Conservation (phyloP, 1,140 invertebrate species). For the Drosophila pallidifrons region DNA sequence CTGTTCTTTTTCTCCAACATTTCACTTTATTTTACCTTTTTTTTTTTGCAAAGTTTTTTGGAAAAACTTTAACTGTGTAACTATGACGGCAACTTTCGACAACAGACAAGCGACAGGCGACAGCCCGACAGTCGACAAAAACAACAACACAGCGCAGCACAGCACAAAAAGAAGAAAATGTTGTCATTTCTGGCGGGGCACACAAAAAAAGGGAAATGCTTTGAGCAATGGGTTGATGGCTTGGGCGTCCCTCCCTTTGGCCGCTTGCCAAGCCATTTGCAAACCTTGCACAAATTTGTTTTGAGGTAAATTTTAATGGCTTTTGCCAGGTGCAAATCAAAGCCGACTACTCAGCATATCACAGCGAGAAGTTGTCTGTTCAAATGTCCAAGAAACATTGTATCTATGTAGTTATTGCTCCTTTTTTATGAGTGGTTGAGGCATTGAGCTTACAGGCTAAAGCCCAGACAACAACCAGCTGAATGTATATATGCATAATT, state of each 20-base stretch:
- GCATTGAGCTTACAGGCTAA: conserved; percentile 17
- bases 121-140: conserved; percentile 56
- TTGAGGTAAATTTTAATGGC: conserved; percentile 34
- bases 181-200: conserved; percentile 42
- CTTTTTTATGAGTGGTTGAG: background rate
- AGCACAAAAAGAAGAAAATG: conserved; percentile 7
- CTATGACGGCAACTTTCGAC: conserved; percentile 33
- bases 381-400: background rate
- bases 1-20: background rate
- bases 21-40: background rate
- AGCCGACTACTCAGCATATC: background rate
- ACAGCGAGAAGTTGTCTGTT: background rate
- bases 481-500: conserved; percentile 39
- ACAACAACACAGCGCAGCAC: conserved; percentile 1
- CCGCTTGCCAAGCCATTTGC: conserved; percentile 22
- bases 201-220: conserved; percentile 18
- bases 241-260: conserved; percentile 10
- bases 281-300: conserved; percentile 14
- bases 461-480: conserved; percentile 10
- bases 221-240: conserved; percentile 17
- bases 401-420: background rate
- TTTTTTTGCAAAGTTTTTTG: conserved; percentile 19
- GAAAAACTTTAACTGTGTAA: conserved; percentile 16
- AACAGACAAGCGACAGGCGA: conserved; percentile 27
- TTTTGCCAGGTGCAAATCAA: conserved; percentile 25